phyloP scores from a whole-genome alignment of 2,113 vertebrate genomes.

The Salvelinus alpinus region DNA sequence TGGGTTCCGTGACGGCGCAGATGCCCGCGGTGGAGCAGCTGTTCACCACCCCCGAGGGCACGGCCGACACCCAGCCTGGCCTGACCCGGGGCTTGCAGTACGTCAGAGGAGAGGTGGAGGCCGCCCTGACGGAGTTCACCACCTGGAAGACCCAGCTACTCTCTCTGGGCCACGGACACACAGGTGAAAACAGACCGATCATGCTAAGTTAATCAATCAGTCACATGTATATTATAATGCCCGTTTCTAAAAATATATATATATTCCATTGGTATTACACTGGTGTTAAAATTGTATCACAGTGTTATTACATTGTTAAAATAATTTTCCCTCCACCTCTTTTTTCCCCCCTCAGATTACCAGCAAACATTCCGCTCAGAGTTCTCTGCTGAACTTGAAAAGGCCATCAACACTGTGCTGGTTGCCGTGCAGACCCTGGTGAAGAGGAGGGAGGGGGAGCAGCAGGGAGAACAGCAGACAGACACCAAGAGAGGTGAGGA shows the following conservation, averaged over 20 bases:
- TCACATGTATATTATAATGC: no score
- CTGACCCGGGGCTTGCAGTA: conserved; percentile 80
- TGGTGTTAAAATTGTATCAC: no score
- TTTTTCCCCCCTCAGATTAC: conserved; percentile 26
- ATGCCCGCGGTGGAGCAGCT: conserved; percentile 78
- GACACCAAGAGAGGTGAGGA: conserved; percentile 60
- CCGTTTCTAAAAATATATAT: neutral
- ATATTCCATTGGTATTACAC: no score
- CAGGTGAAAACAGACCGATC: conserved; percentile 50
- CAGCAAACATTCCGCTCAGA: conserved; percentile 74
- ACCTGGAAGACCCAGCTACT: conserved; percentile 84
- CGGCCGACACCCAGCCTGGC: conserved; percentile 62
- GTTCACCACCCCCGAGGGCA: conserved; percentile 67
- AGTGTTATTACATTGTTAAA: no score
- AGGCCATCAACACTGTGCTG: conserved; percentile 80
- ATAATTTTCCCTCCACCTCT: neutral
- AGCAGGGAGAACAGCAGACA: conserved; percentile 41
- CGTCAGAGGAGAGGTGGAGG: conserved; percentile 78
- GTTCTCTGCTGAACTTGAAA: conserved; percentile 84
- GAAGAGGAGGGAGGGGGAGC: conserved; percentile 72
- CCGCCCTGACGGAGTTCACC: conserved; percentile 77
- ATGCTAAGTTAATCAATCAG: neutral
- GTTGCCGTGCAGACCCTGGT: conserved; percentile 87
- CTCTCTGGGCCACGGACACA: conserved; percentile 51
- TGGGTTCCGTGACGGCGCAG: conserved; percentile 75